Conservation (phyloP, 1,140 invertebrate genomes). For the Phenacoccus solenopsis region DNA sequence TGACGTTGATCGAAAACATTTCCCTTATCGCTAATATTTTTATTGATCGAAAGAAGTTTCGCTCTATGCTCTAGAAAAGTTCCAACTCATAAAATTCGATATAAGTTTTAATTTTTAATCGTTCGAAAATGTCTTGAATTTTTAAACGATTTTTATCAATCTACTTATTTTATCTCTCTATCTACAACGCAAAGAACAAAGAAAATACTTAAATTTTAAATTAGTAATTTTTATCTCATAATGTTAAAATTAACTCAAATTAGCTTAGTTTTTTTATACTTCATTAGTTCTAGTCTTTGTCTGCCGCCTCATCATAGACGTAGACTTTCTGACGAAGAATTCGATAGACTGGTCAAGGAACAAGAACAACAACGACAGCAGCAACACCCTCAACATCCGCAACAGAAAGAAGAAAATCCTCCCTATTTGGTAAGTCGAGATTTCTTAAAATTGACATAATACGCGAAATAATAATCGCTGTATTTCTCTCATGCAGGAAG, state of each 20-base stretch:
- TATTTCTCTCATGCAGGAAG: conserved; percentile 23
- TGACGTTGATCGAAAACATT: too few species aligned
- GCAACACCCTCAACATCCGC: background rate
- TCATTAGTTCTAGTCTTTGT: background rate
- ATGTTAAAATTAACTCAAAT: background rate
- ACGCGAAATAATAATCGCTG: background rate
- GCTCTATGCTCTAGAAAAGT: too few species aligned
- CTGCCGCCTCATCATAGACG: background rate
- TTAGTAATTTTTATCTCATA: too few species aligned
- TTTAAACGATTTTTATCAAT: too few species aligned
- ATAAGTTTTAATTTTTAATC: too few species aligned
- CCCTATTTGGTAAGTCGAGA: background rate
- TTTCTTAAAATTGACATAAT: background rate
- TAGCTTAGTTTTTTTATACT: background rate
- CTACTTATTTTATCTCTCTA: too few species aligned
- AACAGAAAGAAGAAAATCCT: background rate
- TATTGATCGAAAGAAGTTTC: too few species aligned
- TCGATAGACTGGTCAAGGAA: background rate
- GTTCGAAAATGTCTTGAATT: too few species aligned
- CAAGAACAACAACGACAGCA: background rate
- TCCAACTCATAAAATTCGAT: too few species aligned
- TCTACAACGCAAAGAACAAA: too few species aligned
- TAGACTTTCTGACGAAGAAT: background rate
- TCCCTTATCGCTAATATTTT: too few species aligned
- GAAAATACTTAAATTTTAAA: too few species aligned